Evolutionary conservation across 2,888 invertebrate genomes (phyloP).

Genomic region (Alviniconcha strummeri): DNA sequence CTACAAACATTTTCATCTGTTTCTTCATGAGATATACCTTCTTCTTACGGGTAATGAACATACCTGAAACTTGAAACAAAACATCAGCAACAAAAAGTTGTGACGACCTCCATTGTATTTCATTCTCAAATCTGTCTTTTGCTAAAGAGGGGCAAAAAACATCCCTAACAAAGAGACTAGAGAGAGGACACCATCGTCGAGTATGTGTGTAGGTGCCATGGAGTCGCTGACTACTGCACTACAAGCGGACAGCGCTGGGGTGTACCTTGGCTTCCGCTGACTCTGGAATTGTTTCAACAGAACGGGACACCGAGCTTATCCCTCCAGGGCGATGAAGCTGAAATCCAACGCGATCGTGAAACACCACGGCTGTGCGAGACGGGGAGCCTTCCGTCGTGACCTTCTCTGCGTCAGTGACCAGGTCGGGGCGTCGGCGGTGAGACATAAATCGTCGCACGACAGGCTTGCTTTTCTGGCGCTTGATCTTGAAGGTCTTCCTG

Average conservation of each 20-base stretch:
- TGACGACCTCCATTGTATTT: too few relatives aligned
- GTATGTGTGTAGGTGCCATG: too few relatives aligned
- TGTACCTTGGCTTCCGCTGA: constrained; percentile 58
- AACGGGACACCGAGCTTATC: constrained; percentile 47
- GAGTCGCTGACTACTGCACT: background rate
- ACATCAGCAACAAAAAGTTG: too few relatives aligned
- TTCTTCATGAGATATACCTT: too few relatives aligned
- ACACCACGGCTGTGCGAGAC: constrained; percentile 41
- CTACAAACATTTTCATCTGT: too few relatives aligned
- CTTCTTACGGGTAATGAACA: too few relatives aligned
- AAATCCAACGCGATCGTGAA: constrained; percentile 44
- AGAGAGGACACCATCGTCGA: too few relatives aligned
- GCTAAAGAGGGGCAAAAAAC: too few relatives aligned
- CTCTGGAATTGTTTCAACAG: constrained; percentile 63
- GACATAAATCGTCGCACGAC: constrained; percentile 53
- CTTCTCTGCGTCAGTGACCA: constrained; percentile 54
- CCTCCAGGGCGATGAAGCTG: constrained; percentile 40
- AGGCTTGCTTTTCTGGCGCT: constrained; percentile 64
- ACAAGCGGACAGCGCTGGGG: constrained; percentile 43
- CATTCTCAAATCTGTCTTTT: too few relatives aligned
- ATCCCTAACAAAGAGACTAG: too few relatives aligned
- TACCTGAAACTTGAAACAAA: too few relatives aligned
- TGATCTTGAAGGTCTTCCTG: constrained; percentile 89
- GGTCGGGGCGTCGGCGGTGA: constrained; percentile 49
- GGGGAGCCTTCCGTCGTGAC: constrained; percentile 33